These are phyloP conservation scores for Poeciliopsis turneri DNA, from an alignment of 2,797 vertebrate species.

Conservation along the genomic window DNA sequence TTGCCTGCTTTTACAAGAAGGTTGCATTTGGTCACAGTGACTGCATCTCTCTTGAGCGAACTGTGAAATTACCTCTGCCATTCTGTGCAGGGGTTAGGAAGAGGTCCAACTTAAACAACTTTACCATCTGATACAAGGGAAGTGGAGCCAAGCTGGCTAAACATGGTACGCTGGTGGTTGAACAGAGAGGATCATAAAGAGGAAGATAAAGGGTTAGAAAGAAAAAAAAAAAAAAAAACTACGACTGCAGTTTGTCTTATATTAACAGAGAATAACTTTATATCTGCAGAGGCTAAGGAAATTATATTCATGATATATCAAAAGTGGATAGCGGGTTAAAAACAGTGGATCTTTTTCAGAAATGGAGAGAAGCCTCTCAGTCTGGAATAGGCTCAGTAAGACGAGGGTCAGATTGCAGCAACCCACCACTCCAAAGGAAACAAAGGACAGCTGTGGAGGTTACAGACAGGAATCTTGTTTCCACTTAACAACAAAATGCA, in stretches of 20 bases:
- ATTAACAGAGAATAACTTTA: slow-evolving; percentile 74
- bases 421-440: slow-evolving; percentile 27
- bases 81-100: slow-evolving; percentile 72
- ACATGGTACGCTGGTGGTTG: slow-evolving; percentile 72
- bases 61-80: slow-evolving; percentile 68
- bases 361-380: slow-evolving; percentile 49
- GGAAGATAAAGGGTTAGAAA: slow-evolving; percentile 35
- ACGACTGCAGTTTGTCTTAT: slow-evolving; percentile 63
- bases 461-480: slow-evolving; percentile 37
- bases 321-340: slow-evolving; percentile 54
- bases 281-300: slow-evolving; percentile 68
- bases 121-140: slow-evolving; percentile 71
- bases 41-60: slow-evolving; percentile 48
- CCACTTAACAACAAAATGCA: slow-evolving; percentile 45
- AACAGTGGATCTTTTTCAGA: slow-evolving; percentile 45
- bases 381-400: slow-evolving; percentile 56
- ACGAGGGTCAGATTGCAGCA: slow-evolving; percentile 51
- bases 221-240: slow-evolving; percentile 30
- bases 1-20: slow-evolving; percentile 41
- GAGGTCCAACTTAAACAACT: slow-evolving; percentile 77
- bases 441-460: slow-evolving; percentile 38
- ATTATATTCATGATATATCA: slow-evolving; percentile 67
- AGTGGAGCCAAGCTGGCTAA: slow-evolving; percentile 70
- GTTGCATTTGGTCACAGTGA: slow-evolving; percentile 30
- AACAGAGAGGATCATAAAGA: slow-evolving; percentile 31